A percentile compares a stretch with the other conserved stretches of the same genome.
Conservation (phyloP, 1,140 invertebrate species). For the Diorhabda elongata region DNA sequence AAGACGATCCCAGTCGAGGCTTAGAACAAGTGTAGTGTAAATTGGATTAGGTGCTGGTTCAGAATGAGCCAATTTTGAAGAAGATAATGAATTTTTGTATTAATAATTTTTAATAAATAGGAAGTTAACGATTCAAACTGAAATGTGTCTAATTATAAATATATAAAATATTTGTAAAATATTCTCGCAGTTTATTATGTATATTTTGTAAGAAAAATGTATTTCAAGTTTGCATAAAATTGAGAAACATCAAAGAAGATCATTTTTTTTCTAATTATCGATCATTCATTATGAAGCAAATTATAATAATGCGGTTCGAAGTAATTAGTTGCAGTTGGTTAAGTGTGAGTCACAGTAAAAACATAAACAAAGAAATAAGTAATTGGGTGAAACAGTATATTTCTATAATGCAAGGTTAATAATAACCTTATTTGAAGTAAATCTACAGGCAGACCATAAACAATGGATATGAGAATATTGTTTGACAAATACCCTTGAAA, state of each 20-base stretch:
- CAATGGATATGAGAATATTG: not conserved
- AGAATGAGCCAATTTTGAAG: too few species aligned
- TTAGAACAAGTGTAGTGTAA: too few species aligned
- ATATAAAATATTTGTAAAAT: too few species aligned
- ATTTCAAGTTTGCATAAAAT: not conserved
- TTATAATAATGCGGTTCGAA: not conserved
- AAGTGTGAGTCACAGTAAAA: conserved; percentile 14
- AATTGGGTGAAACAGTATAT: conserved; percentile 13
- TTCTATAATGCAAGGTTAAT: conserved; percentile 17
- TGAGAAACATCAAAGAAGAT: not conserved
- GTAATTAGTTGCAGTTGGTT: conserved; percentile 18
- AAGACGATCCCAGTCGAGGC: too few species aligned
- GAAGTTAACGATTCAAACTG: too few species aligned
- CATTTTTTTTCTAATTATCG: not conserved
- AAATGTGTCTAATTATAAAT: too few species aligned
- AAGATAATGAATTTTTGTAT: too few species aligned
- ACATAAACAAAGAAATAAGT: conserved; percentile 13
- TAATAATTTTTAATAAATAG: too few species aligned
- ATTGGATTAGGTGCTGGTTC: too few species aligned
- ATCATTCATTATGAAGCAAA: conserved; percentile 13
- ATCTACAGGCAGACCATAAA: not conserved
- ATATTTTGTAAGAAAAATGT: too few species aligned
- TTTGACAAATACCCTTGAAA: not conserved
- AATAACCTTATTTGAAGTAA: not conserved
- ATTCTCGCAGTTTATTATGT: too few species aligned